Conservation (phyloP, 2,888 invertebrate genomes). For the Biston betularia region DNA sequence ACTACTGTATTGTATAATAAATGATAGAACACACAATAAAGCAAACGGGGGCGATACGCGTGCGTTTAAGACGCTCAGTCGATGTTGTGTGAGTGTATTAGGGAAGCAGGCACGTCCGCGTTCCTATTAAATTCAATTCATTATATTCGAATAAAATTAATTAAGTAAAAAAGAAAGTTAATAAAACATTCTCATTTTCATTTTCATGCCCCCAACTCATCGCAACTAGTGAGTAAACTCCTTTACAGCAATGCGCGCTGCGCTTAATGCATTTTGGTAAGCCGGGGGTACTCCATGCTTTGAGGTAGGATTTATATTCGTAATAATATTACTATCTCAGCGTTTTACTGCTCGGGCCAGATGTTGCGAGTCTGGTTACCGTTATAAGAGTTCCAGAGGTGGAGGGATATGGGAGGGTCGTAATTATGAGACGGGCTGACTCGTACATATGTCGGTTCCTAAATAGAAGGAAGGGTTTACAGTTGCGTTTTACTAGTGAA, state of each 20-base stretch:
- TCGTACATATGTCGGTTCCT: conserved; percentile 7
- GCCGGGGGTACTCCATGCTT: conserved; percentile 36
- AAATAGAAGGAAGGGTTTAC: neutral
- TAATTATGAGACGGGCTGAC: conserved; percentile 24
- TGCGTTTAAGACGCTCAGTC: too few relatives aligned
- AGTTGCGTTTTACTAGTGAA: conserved; percentile 1
- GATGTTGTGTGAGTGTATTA: too few relatives aligned
- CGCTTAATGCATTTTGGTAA: conserved; percentile 42
- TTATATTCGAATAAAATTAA: too few relatives aligned
- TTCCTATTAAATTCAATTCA: too few relatives aligned
- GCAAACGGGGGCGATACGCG: too few relatives aligned
- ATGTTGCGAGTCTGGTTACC: conserved; percentile 30
- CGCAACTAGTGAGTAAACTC: conserved; percentile 12
- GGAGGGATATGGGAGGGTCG: conserved; percentile 22
- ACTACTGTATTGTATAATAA: too few relatives aligned
- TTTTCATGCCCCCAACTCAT: neutral
- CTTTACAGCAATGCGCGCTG: conserved; percentile 29
- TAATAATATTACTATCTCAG: conserved; percentile 39
- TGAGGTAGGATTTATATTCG: conserved; percentile 43
- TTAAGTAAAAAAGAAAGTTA: too few relatives aligned
- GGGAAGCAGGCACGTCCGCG: too few relatives aligned
- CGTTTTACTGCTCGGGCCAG: conserved; percentile 31
- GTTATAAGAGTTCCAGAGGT: conserved; percentile 29
- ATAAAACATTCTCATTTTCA: too few relatives aligned
- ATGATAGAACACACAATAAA: too few relatives aligned